A percentile compares a stretch with the other conserved stretches of the same genome.
phyloP scores from a whole-genome alignment of 2,888 invertebrate genomes.

The Scaptomyza polygonia region DNA sequence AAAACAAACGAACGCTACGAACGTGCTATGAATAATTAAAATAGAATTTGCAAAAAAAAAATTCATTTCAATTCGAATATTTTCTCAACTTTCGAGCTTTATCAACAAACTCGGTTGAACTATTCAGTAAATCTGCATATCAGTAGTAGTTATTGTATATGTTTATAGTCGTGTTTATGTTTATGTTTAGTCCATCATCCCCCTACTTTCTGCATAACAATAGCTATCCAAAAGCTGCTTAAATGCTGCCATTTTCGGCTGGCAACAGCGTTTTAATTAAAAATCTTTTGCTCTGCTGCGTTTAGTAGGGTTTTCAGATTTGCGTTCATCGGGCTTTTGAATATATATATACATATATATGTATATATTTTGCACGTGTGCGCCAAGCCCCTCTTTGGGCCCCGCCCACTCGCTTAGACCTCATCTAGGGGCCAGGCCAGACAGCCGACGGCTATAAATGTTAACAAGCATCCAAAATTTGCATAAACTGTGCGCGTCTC shows the following conservation, averaged over 20 bases:
- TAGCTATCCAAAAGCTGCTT: conserved; percentile 48
- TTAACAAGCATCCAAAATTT: conserved; percentile 72
- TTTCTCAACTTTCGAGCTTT: background rate
- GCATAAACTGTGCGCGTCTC: conserved; percentile 66
- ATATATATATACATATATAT: too few species aligned
- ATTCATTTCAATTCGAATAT: conserved; percentile 38
- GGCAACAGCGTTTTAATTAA: conserved; percentile 56
- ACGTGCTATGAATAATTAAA: conserved; percentile 44
- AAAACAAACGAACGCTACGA: conserved; percentile 11
- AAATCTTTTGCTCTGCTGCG: conserved; percentile 49
- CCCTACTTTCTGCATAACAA: conserved; percentile 43
- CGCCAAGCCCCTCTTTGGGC: conserved; percentile 17
- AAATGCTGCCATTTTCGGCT: conserved; percentile 42
- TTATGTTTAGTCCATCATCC: conserved; percentile 5
- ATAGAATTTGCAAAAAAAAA: conserved; percentile 15
- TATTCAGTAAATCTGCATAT: conserved; percentile 39
- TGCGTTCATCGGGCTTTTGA: conserved; percentile 10
- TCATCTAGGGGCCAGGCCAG: conserved; percentile 7
- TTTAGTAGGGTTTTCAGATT: conserved; percentile 25
- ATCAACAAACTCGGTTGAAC: conserved; percentile 4
- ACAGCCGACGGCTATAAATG: conserved; percentile 67
- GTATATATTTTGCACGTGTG: conserved; percentile 46
- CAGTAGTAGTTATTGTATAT: conserved; percentile 35
- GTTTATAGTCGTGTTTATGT: conserved; percentile 14
- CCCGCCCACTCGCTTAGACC: conserved; percentile 18